Evolutionary conservation across 2,888 invertebrate species (phyloP).

Genomic region (Escarpia spicata): DNA sequence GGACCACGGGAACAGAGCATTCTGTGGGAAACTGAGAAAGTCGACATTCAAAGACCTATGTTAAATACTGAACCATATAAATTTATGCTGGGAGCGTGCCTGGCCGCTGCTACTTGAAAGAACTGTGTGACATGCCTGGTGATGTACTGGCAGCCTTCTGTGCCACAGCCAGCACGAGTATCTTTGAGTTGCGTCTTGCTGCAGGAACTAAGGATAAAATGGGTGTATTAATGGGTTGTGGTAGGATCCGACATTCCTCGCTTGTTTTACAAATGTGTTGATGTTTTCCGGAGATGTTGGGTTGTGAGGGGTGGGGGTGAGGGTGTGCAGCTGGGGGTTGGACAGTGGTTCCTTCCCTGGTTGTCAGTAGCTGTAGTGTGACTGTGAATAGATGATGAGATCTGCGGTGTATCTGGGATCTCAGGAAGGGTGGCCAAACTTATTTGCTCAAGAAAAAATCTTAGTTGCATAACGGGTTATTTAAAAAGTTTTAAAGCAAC

Average conservation of each 20-base stretch:
- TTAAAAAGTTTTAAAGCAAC: too few relatives aligned
- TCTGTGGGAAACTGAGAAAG: neutral
- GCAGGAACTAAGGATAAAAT: neutral
- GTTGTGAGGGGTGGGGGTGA: neutral
- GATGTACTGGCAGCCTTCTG: neutral
- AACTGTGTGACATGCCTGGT: neutral
- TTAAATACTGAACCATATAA: conserved; percentile 6
- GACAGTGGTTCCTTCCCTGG: neutral
- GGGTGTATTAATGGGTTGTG: conserved; percentile 7
- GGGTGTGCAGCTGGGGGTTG: neutral
- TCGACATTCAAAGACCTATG: conserved; percentile 7
- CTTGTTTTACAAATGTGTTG: neutral
- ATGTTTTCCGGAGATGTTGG: neutral
- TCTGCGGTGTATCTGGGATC: neutral
- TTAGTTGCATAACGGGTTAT: too few relatives aligned
- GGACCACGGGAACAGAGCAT: neutral
- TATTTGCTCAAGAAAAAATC: too few relatives aligned
- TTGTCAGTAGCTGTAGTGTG: neutral
- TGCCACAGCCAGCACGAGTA: neutral
- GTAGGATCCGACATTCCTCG: neutral
- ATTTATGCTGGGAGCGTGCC: neutral
- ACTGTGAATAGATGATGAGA: too few relatives aligned
- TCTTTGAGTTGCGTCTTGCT: neutral
- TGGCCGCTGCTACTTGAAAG: neutral
- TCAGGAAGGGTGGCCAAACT: neutral